Conservation (phyloP, 2,888 invertebrate species). For the Gastracanthus pulcherrimus region DNA sequence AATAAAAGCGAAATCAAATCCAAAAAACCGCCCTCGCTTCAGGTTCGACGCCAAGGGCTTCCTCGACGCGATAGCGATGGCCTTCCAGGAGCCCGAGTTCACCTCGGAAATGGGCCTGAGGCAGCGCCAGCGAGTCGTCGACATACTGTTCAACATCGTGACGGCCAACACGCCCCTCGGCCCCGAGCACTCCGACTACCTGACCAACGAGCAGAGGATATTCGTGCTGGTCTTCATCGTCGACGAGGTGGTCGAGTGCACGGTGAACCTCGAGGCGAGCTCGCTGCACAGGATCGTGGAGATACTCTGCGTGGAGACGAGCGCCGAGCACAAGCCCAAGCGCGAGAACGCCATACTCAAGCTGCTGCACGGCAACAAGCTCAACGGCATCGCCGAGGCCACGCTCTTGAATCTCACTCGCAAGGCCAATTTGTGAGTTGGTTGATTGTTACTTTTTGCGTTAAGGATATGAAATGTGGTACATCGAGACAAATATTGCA, state of each 20-base stretch:
- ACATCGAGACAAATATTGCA: not conserved
- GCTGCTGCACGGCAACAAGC: slow-evolving; percentile 71
- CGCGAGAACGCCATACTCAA: slow-evolving; percentile 72
- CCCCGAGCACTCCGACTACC: slow-evolving; percentile 69
- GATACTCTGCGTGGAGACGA: slow-evolving; percentile 68
- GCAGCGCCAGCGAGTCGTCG: slow-evolving; percentile 87
- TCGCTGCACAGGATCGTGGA: slow-evolving; percentile 71
- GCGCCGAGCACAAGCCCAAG: slow-evolving; percentile 64
- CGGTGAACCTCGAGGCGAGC: slow-evolving; percentile 69
- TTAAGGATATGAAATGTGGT: too few species aligned
- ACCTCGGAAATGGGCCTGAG: slow-evolving; percentile 84
- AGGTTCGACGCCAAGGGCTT: slow-evolving; percentile 92
- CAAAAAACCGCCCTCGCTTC: too few species aligned
- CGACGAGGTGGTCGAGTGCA: slow-evolving; percentile 72
- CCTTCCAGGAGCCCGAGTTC: slow-evolving; percentile 90
- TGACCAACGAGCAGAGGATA: slow-evolving; percentile 69
- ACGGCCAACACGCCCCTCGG: slow-evolving; percentile 77
- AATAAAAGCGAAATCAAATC: too few species aligned
- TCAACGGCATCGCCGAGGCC: slow-evolving; percentile 71
- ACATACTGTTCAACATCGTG: slow-evolving; percentile 88
- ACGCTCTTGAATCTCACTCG: slow-evolving; percentile 71
- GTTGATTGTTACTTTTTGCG: not conserved
- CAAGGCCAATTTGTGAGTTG: slow-evolving; percentile 73
- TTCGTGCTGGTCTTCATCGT: slow-evolving; percentile 72
- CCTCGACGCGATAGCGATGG: slow-evolving; percentile 90